These are phyloP conservation scores for Cydia splendana DNA, from an alignment of 1,140 invertebrate species.

Conservation along the genomic window DNA sequence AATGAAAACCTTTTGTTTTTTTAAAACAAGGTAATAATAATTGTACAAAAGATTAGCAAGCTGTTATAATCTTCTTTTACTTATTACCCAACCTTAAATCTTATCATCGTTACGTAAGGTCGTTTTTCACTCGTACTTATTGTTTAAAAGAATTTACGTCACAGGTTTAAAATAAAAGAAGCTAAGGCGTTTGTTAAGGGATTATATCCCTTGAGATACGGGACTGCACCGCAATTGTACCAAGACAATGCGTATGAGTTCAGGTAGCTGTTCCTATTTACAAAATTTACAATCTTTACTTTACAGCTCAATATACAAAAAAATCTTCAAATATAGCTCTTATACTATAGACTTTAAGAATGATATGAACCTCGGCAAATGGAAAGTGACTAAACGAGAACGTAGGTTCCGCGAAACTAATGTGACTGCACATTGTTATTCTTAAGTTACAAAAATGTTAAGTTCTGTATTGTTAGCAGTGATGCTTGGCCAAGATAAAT, in stretches of 20 bases:
- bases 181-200: constrained; percentile 56
- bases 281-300: constrained; percentile 43
- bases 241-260: constrained; percentile 60
- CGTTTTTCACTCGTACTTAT: background rate
- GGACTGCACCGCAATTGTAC: constrained; percentile 55
- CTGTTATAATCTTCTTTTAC: constrained; percentile 16
- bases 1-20: constrained; percentile 10
- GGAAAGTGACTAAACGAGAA: background rate
- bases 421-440: constrained; percentile 28
- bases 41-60: constrained; percentile 29
- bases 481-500: constrained; percentile 21
- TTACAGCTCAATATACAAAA: constrained; percentile 37
- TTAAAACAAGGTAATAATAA: constrained; percentile 17
- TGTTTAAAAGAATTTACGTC: constrained; percentile 52
- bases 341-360: background rate
- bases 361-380: background rate
- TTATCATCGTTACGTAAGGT: background rate
- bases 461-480: constrained; percentile 25
- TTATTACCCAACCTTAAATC: background rate
- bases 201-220: constrained; percentile 55
- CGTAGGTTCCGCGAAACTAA: constrained; percentile 20
- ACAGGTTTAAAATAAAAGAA: constrained; percentile 64
- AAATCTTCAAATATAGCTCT: constrained; percentile 33
- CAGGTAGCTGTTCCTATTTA: constrained; percentile 62
- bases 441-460: constrained; percentile 2